Percentiles rank a stretch among this genome's conserved stretches.
Evolutionary conservation across 1,140 invertebrate genomes (phyloP).

Genomic region (Brachionus rubens): DNA sequence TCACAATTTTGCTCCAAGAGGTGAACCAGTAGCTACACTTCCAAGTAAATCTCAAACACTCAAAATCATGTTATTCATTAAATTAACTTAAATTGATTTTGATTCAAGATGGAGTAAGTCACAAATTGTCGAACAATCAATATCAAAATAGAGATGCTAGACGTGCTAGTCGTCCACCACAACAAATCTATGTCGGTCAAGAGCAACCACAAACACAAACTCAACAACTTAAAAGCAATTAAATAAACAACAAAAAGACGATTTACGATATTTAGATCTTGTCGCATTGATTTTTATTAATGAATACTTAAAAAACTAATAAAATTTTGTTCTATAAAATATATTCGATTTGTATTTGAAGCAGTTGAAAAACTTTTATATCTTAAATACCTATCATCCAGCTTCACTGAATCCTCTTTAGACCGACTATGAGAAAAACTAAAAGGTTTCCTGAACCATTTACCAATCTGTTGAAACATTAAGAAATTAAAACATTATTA

Average conservation of each 20-base stretch:
- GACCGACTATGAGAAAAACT: too few species aligned
- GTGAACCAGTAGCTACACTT: not conserved
- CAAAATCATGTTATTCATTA: not conserved
- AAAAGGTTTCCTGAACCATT: too few species aligned
- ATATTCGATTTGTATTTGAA: too few species aligned
- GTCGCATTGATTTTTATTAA: too few species aligned
- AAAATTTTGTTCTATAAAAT: too few species aligned
- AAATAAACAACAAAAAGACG: not conserved
- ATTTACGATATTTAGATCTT: too few species aligned
- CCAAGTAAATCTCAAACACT: not conserved
- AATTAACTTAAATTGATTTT: not conserved
- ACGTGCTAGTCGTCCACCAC: constrained; percentile 15
- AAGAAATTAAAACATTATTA: too few species aligned
- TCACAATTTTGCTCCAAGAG: constrained; percentile 8
- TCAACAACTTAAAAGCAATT: not conserved
- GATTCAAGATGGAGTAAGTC: constrained; percentile 18
- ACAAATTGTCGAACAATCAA: constrained; percentile 8
- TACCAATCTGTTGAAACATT: too few species aligned
- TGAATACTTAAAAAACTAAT: too few species aligned
- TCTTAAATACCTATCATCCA: too few species aligned
- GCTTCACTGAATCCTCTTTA: too few species aligned
- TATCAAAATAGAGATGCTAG: constrained; percentile 7
- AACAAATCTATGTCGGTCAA: constrained; percentile 3
- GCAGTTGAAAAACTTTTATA: too few species aligned
- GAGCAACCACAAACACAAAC: not conserved